Conservation (phyloP, 2,888 invertebrate genomes). For the Cosmia trapezina region DNA sequence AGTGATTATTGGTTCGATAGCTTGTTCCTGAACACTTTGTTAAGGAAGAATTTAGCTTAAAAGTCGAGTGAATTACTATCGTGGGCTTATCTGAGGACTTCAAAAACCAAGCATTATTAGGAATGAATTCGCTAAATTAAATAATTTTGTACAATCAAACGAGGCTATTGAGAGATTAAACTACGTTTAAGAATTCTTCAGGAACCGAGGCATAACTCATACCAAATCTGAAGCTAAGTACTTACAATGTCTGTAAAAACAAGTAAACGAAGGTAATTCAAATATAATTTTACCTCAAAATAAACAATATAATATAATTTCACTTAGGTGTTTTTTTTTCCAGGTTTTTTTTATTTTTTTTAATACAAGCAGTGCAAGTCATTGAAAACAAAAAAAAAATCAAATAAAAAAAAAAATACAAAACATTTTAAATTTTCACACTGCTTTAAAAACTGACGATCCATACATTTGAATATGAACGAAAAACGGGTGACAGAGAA, state of each 20-base stretch:
- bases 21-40: too few relatives aligned
- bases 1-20: too few relatives aligned
- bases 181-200: too few relatives aligned
- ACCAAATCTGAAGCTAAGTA: background rate
- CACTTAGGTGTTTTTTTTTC: too few relatives aligned
- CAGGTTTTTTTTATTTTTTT: background rate
- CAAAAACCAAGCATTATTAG: too few relatives aligned
- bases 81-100: too few relatives aligned
- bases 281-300: background rate
- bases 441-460: constrained; percentile 24
- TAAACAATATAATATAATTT: background rate
- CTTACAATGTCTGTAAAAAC: background rate
- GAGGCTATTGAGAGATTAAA: too few relatives aligned
- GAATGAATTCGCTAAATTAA: too few relatives aligned
- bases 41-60: too few relatives aligned
- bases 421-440: background rate
- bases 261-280: background rate
- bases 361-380: too few relatives aligned
- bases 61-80: too few relatives aligned
- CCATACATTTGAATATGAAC: constrained; percentile 60
- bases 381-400: background rate
- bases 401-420: background rate
- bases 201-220: background rate
- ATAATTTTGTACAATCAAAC: too few relatives aligned
- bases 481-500: constrained; percentile 69